A percentile compares a stretch with the other conserved stretches of the same genome.
These are phyloP conservation scores for Agapornis canus DNA, from an alignment of 2,797 vertebrate genomes.

Conservation along the genomic window DNA sequence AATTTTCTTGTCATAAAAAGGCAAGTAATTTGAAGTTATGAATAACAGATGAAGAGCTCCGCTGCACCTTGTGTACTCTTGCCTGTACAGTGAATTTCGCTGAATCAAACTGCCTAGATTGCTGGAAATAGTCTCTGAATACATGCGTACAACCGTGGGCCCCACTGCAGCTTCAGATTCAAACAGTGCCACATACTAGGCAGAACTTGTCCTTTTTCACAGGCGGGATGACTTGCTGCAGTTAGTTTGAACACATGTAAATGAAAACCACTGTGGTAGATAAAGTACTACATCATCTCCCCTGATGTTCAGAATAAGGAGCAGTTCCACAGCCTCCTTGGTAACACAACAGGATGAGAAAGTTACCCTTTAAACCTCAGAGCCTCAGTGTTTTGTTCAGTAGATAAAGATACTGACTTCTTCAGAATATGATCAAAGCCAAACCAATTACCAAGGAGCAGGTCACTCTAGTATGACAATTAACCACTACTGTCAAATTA, in stretches of 20 bases:
- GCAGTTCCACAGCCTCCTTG: neutral
- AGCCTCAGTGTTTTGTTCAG: neutral
- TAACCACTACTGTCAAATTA: neutral
- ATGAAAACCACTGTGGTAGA: neutral
- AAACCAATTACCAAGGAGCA: neutral
- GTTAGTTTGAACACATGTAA: neutral
- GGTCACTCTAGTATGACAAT: neutral
- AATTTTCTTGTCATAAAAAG: neutral
- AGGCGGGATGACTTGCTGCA: neutral
- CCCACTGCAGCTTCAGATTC: neutral
- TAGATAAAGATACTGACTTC: neutral
- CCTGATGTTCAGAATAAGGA: neutral
- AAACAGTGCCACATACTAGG: neutral
- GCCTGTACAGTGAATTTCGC: neutral
- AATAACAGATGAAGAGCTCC: neutral
- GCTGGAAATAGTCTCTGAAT: neutral
- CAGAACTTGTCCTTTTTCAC: neutral
- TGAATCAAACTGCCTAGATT: neutral
- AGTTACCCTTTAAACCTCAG: neutral
- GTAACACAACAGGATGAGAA: neutral
- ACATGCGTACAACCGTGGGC: neutral
- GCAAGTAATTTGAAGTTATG: neutral
- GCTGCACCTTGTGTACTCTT: neutral
- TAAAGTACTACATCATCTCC: neutral
- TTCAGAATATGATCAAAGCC: neutral